Percentiles rank a stretch among this genome's conserved stretches.
Conservation (phyloP, 2,113 vertebrate genomes). For the Otolemur garnettii region DNA sequence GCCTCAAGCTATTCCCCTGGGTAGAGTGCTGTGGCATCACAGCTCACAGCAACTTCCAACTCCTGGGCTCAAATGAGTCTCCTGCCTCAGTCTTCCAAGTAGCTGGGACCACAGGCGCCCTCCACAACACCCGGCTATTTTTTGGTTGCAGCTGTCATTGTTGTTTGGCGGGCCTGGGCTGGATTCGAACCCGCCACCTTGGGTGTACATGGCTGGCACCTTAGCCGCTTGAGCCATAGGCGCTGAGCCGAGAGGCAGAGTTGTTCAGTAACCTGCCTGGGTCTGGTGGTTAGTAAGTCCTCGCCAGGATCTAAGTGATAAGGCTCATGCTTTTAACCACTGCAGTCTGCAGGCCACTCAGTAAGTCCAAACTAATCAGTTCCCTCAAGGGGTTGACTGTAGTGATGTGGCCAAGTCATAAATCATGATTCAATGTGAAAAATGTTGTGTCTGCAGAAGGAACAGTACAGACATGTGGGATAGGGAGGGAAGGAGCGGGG, state of each 20-base stretch:
- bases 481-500: neutral
- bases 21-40: no score
- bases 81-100: no score
- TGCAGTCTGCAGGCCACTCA: neutral
- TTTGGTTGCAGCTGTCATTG: no score
- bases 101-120: no score
- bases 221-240: no score
- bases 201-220: no score
- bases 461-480: neutral
- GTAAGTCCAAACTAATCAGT: conserved; percentile 8
- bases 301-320: conserved; percentile 39
- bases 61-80: no score
- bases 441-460: conserved; percentile 1
- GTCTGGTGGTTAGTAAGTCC: neutral
- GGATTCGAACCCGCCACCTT: no score
- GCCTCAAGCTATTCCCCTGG: no score
- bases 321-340: neutral
- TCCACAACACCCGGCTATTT: no score
- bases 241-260: neutral
- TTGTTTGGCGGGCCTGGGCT: no score
- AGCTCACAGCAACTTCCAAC: no score
- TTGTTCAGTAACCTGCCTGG: neutral
- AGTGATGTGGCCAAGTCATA: conserved; percentile 21
- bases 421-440: conserved; percentile 16
- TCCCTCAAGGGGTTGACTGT: conserved; percentile 33